phyloP scores from a whole-genome alignment of 2,888 invertebrate genomes.

The Callimorpha dominula region DNA sequence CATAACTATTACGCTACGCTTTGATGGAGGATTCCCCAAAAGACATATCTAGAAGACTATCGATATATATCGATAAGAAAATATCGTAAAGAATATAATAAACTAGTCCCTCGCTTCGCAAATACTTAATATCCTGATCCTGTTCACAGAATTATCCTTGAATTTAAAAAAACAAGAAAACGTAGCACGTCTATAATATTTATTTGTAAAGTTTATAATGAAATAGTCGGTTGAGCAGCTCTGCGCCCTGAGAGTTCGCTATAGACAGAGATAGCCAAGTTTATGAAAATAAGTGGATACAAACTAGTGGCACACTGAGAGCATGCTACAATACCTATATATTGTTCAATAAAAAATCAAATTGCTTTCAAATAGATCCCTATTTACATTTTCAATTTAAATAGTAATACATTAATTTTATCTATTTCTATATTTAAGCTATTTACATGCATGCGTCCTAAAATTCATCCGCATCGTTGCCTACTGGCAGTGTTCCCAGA shows the following conservation, averaged over 20 bases:
- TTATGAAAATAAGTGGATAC: constrained; percentile 51
- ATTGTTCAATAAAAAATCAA: background rate
- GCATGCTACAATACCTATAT: background rate
- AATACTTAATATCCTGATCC: background rate
- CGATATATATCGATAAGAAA: no score
- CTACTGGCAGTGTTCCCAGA: no score
- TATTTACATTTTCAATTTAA: background rate
- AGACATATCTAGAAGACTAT: background rate
- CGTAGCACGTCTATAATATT: constrained; percentile 43
- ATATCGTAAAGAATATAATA: no score
- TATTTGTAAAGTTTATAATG: constrained; percentile 50
- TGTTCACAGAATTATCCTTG: background rate
- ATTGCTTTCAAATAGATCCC: background rate
- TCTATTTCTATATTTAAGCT: no score
- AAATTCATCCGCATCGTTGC: no score
- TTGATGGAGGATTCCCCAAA: background rate
- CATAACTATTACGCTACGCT: background rate
- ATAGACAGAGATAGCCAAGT: constrained; percentile 40
- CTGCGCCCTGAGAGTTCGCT: constrained; percentile 30
- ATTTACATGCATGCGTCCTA: no score
- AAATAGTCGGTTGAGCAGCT: constrained; percentile 38
- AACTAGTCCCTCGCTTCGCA: background rate
- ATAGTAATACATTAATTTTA: no score
- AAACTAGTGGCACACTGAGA: constrained; percentile 38
- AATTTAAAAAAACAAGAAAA: constrained; percentile 12